Conservation (phyloP, 1,140 invertebrate genomes). For the Drosophila nigromelanica region DNA sequence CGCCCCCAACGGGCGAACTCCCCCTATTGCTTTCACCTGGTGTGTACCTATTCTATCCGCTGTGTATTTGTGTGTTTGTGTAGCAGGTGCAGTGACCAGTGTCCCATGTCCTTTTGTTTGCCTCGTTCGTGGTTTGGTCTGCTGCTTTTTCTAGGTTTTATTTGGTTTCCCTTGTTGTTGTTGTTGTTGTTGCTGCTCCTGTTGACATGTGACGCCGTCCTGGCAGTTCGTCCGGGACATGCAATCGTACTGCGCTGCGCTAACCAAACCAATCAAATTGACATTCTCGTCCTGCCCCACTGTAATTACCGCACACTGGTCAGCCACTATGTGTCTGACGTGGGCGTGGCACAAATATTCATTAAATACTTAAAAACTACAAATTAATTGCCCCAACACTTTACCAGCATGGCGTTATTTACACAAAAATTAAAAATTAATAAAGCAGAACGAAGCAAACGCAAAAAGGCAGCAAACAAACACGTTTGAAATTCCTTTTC, state of each 20-base stretch:
- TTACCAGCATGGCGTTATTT: constrained; percentile 41
- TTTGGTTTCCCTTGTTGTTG: constrained; percentile 35
- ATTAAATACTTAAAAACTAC: constrained; percentile 47
- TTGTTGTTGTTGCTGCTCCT: constrained; percentile 38
- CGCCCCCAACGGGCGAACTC: neutral
- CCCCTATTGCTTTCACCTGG: neutral
- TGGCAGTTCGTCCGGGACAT: constrained; percentile 15
- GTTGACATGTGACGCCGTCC: constrained; percentile 41
- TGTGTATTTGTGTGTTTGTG: constrained; percentile 17
- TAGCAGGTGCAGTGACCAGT: constrained; percentile 52
- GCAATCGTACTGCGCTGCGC: constrained; percentile 14
- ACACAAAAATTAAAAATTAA: constrained; percentile 72
- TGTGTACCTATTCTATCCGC: neutral
- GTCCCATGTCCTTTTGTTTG: constrained; percentile 26
- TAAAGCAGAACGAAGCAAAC: constrained; percentile 38
- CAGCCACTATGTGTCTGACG: neutral
- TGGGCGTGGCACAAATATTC: constrained; percentile 24
- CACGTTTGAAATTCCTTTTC: constrained; percentile 1
- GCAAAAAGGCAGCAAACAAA: constrained; percentile 20
- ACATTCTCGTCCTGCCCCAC: constrained; percentile 15
- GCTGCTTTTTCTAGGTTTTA: constrained; percentile 50
- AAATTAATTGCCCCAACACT: constrained; percentile 65
- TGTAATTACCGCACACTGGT: constrained; percentile 50
- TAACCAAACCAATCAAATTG: constrained; percentile 30
- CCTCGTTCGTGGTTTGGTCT: constrained; percentile 25